Evolutionary conservation across 2,888 invertebrate species (phyloP).

Genomic region (Drosophila mulleri): DNA sequence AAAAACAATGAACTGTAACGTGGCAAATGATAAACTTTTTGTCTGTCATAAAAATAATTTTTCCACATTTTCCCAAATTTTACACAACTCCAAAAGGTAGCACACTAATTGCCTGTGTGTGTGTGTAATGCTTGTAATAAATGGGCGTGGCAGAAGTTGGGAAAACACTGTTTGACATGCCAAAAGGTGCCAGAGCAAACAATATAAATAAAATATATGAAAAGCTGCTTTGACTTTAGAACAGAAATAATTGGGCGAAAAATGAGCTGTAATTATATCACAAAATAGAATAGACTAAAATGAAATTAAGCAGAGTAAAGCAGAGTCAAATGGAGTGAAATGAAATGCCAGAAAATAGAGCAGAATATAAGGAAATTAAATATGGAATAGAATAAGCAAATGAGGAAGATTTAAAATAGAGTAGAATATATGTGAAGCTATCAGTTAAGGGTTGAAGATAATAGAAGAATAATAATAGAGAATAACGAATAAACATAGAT

Average conservation of each 20-base stretch:
- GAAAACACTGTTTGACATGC: slow-evolving; percentile 21
- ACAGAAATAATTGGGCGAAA: not conserved
- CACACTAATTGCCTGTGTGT: slow-evolving; percentile 20
- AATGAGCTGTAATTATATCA: not conserved
- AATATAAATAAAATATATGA: slow-evolving; percentile 1
- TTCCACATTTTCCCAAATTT: slow-evolving; percentile 55
- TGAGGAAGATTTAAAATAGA: no score
- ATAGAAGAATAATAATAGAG: no score
- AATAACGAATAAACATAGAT: no score
- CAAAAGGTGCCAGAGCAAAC: slow-evolving; percentile 2
- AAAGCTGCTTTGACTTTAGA: not conserved
- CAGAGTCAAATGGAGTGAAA: not conserved
- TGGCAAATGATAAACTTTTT: slow-evolving; percentile 80
- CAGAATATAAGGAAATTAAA: not conserved
- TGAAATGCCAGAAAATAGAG: not conserved
- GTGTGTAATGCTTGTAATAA: slow-evolving; percentile 21
- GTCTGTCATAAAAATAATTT: slow-evolving; percentile 73
- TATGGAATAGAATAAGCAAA: not conserved
- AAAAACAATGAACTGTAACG: slow-evolving; percentile 72
- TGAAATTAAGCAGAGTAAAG: not conserved
- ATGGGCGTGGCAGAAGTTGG: slow-evolving; percentile 41
- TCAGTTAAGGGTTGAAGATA: no score
- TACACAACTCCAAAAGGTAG: slow-evolving; percentile 42
- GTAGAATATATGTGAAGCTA: no score
- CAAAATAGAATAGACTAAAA: not conserved